Conservation (phyloP, 2,797 vertebrate species). For the Florisuga fusca region DNA sequence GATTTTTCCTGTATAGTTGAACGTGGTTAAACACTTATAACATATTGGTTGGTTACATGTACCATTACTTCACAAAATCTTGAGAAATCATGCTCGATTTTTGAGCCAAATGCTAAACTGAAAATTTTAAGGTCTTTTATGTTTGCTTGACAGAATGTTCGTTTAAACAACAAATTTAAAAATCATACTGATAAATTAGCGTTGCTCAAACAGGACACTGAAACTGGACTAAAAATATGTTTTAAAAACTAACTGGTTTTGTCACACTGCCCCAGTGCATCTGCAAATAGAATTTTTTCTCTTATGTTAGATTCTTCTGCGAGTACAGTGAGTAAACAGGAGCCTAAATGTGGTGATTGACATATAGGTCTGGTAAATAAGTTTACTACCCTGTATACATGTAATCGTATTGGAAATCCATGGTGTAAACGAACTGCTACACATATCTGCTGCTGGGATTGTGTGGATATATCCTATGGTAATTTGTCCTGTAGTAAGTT, state of each 20-base stretch:
- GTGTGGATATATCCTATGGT: neutral
- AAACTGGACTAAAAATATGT: neutral
- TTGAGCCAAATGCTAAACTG: neutral
- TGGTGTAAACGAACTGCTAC: neutral
- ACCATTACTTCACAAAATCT: neutral
- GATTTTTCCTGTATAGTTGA: neutral
- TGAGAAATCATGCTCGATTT: neutral
- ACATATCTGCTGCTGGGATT: neutral
- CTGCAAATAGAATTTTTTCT: neutral
- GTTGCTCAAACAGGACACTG: neutral
- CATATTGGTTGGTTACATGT: neutral
- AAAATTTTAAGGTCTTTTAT: fast-evolving
- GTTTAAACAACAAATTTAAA: neutral
- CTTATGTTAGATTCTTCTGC: neutral
- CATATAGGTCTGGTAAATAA: neutral
- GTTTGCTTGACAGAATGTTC: neutral
- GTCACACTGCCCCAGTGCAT: neutral
- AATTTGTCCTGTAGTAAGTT: neutral
- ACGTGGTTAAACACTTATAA: neutral
- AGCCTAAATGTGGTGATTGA: neutral
- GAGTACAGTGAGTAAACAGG: neutral
- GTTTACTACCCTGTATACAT: neutral
- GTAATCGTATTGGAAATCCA: neutral
- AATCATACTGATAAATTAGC: neutral
- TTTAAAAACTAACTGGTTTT: neutral